Evolutionary conservation across 2,888 invertebrate species (phyloP), one percentile per base, ranked within the genome.

Genomic region (Leistus spinibarbis): DNA sequence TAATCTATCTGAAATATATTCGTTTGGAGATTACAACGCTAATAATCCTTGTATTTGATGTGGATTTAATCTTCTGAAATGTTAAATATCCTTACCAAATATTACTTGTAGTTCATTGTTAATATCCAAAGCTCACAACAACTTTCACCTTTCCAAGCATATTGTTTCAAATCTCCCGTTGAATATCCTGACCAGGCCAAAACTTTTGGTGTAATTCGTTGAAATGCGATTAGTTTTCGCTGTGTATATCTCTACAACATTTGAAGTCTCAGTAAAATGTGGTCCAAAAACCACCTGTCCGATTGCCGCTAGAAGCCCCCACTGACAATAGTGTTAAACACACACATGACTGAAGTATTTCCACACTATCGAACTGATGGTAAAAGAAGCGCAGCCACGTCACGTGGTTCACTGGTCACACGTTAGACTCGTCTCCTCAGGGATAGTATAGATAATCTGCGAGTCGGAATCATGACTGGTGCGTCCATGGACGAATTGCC

Each of bases 401-500:
- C 40, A 40, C 40, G 40, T 40, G 40, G 40, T 40, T 66, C 76
- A 60, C 74, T 57, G 19, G 22, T 24, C 56, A 40, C 56, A 77
- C 62, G 78, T 54, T 5, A 57, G 78, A 67, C 65, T n/a, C 3
- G 40, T 10, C 77, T 74, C 72, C 76, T 78, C 77, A 76, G 76
- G 70, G 76, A 69, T 75, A 16, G 69, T 56, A 53, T 75, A 75
- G 20, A 71, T 23, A 24, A 69, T 66, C 80, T 69, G 84, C 73
- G 74, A 76, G 76, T 69, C 83, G 79, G 82, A 82, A 80, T 83
- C 85, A 81, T 82, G 84, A 76, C 84, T 79, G 71, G 69, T 80
- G 80, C 80, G 80, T 81, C 81, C 80, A 80, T 82, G 76, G 79
- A 80, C 82, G 79, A 80, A 71, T 84, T 85, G 85, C 83, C 88